These are phyloP conservation scores for Tiphia femorata DNA, from an alignment of 2,888 invertebrate genomes.

Conservation along the genomic window DNA sequence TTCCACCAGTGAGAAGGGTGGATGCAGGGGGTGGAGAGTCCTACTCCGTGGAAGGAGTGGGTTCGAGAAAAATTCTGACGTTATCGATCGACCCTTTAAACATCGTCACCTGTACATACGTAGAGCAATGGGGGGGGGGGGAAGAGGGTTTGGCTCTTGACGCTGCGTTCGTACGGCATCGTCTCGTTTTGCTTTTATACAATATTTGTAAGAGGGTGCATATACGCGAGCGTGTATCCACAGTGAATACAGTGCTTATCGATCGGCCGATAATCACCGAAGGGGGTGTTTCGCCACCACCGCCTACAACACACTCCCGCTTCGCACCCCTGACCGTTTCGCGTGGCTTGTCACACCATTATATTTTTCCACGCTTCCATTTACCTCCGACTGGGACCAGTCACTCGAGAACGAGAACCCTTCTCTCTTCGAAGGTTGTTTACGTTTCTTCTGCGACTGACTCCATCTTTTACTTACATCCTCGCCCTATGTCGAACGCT, in stretches of 20 bases:
- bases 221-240: not conserved
- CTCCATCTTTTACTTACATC: constrained; percentile 1
- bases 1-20: not conserved
- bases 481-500: not conserved
- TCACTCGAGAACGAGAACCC: not conserved
- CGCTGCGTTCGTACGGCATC: too few species aligned
- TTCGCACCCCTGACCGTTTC: constrained; percentile 9
- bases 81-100: constrained; percentile 23
- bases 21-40: too few species aligned
- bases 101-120: constrained; percentile 9
- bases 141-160: too few species aligned
- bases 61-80: constrained; percentile 23
- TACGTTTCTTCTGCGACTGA: constrained; percentile 8
- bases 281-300: constrained; percentile 1
- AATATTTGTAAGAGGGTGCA: constrained; percentile 1
- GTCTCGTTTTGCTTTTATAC: too few species aligned
- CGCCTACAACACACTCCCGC: constrained; percentile 1
- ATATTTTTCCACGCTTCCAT: too few species aligned
- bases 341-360: too few species aligned
- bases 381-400: constrained; percentile 1
- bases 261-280: constrained; percentile 32
- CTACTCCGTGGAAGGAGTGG: constrained; percentile 15
- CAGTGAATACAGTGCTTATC: constrained; percentile 21
- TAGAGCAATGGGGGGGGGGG: not conserved
- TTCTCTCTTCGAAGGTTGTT: constrained; percentile 1